Evolutionary conservation across 2,888 invertebrate species (phyloP).

Genomic region (Laspeyria flexula): DNA sequence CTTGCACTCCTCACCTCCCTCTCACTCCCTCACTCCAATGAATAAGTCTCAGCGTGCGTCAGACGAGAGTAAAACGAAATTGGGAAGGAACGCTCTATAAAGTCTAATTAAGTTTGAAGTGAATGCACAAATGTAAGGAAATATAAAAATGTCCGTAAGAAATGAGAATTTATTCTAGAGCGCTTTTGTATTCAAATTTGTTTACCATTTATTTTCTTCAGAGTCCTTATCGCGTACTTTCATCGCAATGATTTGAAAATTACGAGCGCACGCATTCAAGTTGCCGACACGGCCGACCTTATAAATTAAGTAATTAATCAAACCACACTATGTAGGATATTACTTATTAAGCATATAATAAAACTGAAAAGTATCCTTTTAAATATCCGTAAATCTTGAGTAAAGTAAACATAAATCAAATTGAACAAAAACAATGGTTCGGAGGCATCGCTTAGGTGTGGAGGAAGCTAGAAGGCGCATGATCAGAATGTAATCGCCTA

Average conservation of each 20-base stretch:
- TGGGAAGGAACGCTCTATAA: slow-evolving; percentile 86
- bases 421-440: slow-evolving; percentile 65
- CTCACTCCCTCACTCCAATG: slow-evolving; percentile 73
- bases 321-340: slow-evolving; percentile 28
- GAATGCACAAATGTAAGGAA: slow-evolving; percentile 82
- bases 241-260: slow-evolving; percentile 22
- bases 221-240: slow-evolving; percentile 20
- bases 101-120: slow-evolving; percentile 85
- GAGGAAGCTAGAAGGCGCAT: slow-evolving; percentile 75
- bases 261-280: slow-evolving; percentile 18
- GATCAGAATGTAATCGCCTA: slow-evolving; percentile 79
- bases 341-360: slow-evolving; percentile 40
- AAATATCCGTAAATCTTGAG: slow-evolving; percentile 71
- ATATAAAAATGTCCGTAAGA: slow-evolving; percentile 73
- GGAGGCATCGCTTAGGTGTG: slow-evolving; percentile 58
- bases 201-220: slow-evolving; percentile 30
- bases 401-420: slow-evolving; percentile 70
- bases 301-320: slow-evolving; percentile 37
- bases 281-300: slow-evolving; percentile 14
- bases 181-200: slow-evolving; percentile 33
- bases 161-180: slow-evolving; percentile 65
- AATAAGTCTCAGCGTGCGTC: slow-evolving; percentile 83
- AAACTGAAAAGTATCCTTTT: slow-evolving; percentile 63
- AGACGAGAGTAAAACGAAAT: slow-evolving; percentile 82
- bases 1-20: slow-evolving; percentile 50